Conservation (phyloP, 1,140 invertebrate genomes). For the Acromyrmex charruanus region DNA sequence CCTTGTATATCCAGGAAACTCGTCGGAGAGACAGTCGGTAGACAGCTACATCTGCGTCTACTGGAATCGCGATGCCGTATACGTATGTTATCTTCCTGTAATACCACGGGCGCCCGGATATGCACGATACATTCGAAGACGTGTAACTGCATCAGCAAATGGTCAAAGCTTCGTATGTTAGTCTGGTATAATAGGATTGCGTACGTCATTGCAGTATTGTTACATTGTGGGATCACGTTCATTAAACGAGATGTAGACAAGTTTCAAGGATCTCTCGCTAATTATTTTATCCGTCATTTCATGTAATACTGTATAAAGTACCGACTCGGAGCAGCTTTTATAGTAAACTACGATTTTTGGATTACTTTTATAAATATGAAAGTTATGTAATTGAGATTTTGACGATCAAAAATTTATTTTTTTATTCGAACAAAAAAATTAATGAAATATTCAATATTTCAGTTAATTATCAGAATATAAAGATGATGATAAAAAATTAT, state of each 20-base stretch:
- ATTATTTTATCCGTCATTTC: constrained; percentile 28
- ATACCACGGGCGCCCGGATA: constrained; percentile 8
- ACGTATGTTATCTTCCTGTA: constrained; percentile 39
- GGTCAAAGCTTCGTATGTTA: constrained; percentile 27
- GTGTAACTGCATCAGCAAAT: constrained; percentile 44
- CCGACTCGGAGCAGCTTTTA: not conserved
- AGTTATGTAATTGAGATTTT: not conserved
- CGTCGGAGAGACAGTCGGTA: constrained; percentile 30
- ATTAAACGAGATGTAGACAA: constrained; percentile 15
- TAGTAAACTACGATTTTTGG: not conserved
- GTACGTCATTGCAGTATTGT: constrained; percentile 37
- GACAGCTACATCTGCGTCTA: constrained; percentile 46
- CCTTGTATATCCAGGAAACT: constrained; percentile 8
- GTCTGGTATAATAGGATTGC: constrained; percentile 31
- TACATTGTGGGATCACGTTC: not conserved
- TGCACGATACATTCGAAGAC: constrained; percentile 36
- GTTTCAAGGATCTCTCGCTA: not conserved
- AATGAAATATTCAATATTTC: not conserved
- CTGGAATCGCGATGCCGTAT: constrained; percentile 19
- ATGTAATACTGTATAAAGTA: not conserved
- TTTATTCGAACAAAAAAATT: not conserved
- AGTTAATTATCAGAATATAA: not conserved
- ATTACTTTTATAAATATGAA: not conserved
- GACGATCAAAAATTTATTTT: not conserved
- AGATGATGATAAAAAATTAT: not conserved